Evolutionary conservation across 2,113 vertebrate species (phyloP).

Genomic region (Gallinago jamesoni): DNA sequence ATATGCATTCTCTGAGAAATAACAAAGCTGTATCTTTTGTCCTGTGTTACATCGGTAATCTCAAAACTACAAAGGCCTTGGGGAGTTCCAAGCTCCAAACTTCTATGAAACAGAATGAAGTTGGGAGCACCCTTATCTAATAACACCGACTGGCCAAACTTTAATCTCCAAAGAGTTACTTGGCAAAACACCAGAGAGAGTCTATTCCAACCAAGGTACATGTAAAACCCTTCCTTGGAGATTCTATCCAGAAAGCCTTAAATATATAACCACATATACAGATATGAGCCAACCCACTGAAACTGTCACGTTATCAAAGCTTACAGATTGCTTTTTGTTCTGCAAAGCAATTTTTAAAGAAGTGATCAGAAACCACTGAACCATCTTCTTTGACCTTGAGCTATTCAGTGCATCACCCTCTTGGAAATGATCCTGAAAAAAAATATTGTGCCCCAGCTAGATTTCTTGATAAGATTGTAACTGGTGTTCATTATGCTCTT

Average conservation of each 20-base stretch:
- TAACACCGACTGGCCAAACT: background rate
- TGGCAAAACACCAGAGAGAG: background rate
- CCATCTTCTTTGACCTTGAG: conserved; percentile 55
- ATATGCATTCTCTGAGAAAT: background rate
- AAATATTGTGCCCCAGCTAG: conserved; percentile 36
- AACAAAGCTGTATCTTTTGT: background rate
- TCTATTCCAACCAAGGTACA: background rate
- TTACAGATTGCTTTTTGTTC: conserved; percentile 64
- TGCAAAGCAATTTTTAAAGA: conserved; percentile 41
- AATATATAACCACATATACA: background rate
- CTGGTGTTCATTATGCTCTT: conserved; percentile 40
- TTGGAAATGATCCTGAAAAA: conserved; percentile 56
- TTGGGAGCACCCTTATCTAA: background rate
- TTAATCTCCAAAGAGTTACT: background rate
- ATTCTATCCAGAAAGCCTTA: background rate
- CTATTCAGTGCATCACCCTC: conserved; percentile 54
- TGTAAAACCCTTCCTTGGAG: background rate
- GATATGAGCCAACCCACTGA: conserved; percentile 1
- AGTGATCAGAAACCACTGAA: conserved; percentile 73
- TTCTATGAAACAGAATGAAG: background rate
- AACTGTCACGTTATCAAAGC: conserved; percentile 46
- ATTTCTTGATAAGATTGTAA: conserved; percentile 65
- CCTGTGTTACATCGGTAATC: background rate
- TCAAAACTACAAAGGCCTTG: background rate
- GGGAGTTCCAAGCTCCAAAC: background rate